Percentiles rank a stretch among this genome's conserved stretches.
Conservation (phyloP, 2,113 vertebrate species). For the Mastomys natalensis region DNA sequence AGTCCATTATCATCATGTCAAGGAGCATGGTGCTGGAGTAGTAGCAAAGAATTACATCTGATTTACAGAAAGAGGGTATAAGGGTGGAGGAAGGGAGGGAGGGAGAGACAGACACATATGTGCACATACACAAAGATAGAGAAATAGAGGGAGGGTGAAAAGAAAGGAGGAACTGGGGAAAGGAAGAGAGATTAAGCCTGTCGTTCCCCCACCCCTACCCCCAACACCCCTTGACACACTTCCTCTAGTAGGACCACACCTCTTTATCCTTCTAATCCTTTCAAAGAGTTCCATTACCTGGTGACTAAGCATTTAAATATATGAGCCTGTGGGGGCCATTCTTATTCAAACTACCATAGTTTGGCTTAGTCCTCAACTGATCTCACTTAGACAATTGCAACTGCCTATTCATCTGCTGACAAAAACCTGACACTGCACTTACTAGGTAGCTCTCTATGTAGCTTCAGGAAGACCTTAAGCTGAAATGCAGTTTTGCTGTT, state of each 20-base stretch:
- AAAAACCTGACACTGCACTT: neutral
- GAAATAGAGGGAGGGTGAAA: neutral
- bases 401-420: slow-evolving; percentile 45
- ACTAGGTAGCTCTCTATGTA: neutral
- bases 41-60: neutral
- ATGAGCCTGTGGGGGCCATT: neutral
- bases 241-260: no score
- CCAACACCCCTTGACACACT: neutral
- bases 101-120: neutral
- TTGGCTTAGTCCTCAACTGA: slow-evolving; percentile 45
- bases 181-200: neutral
- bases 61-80: neutral
- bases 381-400: slow-evolving; percentile 14
- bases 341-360: neutral
- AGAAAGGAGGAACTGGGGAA: neutral
- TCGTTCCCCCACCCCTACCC: no score
- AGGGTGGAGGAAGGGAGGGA: neutral
- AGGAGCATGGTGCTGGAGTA: neutral
- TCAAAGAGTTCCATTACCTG: neutral
- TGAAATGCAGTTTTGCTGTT: slow-evolving; percentile 15
- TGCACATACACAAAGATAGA: neutral
- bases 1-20: neutral
- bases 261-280: neutral
- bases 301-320: neutral
- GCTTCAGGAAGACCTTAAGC: neutral